Conservation (phyloP, 1,140 invertebrate species). For the Oryctes rhinoceros region DNA sequence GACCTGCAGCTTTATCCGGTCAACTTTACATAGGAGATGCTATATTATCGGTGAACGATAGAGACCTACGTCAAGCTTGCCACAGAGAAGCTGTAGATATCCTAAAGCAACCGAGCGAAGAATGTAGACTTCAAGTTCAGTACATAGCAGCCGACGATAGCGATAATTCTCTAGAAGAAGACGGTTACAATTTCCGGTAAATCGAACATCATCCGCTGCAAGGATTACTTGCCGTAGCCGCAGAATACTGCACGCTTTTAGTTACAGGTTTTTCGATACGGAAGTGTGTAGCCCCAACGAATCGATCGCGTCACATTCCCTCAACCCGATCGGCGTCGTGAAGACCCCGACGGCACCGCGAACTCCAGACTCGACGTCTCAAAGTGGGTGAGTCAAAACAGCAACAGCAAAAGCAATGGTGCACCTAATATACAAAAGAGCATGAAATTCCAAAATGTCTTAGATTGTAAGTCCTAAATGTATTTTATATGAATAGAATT, state of each 20-base stretch:
- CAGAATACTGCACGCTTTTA: background rate
- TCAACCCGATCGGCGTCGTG: constrained; percentile 57
- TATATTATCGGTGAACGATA: constrained; percentile 81
- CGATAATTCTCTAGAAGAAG: constrained; percentile 64
- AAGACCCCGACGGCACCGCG: constrained; percentile 71
- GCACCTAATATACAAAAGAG: constrained; percentile 23
- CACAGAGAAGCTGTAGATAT: constrained; percentile 79
- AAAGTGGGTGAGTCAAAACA: constrained; percentile 58
- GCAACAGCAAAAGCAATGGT: constrained; percentile 23
- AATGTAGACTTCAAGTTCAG: constrained; percentile 76
- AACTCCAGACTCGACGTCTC: constrained; percentile 65
- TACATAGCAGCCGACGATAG: constrained; percentile 77
- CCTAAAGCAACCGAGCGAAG: constrained; percentile 73
- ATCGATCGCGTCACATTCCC: constrained; percentile 51
- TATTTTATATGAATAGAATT: constrained; percentile 23
- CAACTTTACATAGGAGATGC: constrained; percentile 84
- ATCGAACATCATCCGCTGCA: constrained; percentile 33
- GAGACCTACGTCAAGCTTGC: constrained; percentile 75
- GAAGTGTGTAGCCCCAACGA: constrained; percentile 57
- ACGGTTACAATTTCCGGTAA: constrained; percentile 63
- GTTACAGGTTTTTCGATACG: constrained; percentile 61
- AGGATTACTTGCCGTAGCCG: background rate
- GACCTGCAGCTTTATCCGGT: constrained; percentile 75
- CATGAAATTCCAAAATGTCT: constrained; percentile 27
- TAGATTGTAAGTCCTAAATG: constrained; percentile 39